phyloP scores from a whole-genome alignment of 1,140 invertebrate species.

The Ooceraea biroi region DNA sequence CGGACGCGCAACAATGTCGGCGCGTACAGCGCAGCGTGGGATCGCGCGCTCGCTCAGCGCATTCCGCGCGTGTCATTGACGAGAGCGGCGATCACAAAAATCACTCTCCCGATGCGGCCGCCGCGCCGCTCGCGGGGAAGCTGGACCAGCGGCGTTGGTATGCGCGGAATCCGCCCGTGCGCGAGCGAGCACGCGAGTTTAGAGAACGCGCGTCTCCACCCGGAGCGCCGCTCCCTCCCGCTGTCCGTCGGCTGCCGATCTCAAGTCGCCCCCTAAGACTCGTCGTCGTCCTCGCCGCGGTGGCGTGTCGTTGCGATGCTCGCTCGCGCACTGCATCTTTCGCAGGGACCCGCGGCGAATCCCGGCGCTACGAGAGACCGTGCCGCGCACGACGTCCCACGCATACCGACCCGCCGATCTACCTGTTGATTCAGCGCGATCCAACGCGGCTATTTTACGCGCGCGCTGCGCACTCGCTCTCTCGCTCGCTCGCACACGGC shows the following conservation, averaged over 20 bases:
- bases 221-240: conserved; percentile 1
- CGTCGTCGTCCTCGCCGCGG: neutral
- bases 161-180: conserved; percentile 65
- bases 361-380: conserved; percentile 8
- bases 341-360: conserved; percentile 1
- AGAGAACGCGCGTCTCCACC: conserved; percentile 48
- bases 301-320: neutral
- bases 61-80: conserved; percentile 83
- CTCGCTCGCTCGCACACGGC: neutral
- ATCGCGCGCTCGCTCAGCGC: conserved; percentile 77
- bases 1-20: conserved; percentile 51
- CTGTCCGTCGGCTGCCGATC: neutral
- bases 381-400: conserved; percentile 37
- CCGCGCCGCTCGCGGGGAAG: conserved; percentile 62
- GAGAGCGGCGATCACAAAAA: conserved; percentile 74
- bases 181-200: conserved; percentile 27
- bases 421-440: conserved; percentile 57
- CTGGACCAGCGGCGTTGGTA: conserved; percentile 66
- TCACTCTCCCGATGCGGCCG: conserved; percentile 80
- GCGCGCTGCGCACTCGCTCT: conserved; percentile 2
- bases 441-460: conserved; percentile 49
- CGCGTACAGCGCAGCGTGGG: conserved; percentile 54
- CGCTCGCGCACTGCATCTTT: conserved; percentile 37
- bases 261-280: conserved; percentile 16
- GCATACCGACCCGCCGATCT: conserved; percentile 55